Conservation (phyloP, 2,113 vertebrate species). For the Cyanoramphus novaezelandiae region DNA sequence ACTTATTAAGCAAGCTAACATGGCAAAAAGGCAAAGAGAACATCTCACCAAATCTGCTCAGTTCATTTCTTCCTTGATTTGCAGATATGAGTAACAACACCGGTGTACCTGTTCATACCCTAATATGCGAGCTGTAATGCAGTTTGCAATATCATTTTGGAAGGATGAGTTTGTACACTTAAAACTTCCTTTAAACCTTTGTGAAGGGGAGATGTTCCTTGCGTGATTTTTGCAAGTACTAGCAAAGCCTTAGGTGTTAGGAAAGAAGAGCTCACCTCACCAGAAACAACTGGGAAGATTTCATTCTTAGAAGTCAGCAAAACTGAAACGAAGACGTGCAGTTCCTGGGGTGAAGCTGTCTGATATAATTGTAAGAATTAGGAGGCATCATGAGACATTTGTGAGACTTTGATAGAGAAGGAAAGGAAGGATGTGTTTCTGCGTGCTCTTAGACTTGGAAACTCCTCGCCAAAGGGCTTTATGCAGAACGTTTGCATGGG, state of each 20-base stretch:
- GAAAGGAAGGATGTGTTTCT: neutral
- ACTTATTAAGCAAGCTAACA: conserved; percentile 14
- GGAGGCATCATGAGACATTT: neutral
- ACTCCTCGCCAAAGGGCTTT: neutral
- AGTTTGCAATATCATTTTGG: neutral
- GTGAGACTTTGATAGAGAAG: neutral
- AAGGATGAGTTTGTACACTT: neutral
- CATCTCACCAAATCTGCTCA: neutral
- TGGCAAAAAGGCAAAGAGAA: neutral
- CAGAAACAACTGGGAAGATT: neutral
- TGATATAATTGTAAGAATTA: neutral
- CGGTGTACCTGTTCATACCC: neutral
- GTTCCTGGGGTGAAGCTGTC: neutral
- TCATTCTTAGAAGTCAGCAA: neutral
- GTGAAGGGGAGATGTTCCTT: neutral
- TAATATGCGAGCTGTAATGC: neutral
- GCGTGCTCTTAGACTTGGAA: neutral
- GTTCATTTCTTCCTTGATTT: neutral
- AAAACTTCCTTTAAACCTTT: neutral
- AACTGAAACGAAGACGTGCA: neutral
- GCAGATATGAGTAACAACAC: neutral
- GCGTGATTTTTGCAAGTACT: neutral
- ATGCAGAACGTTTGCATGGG: neutral
- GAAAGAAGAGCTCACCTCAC: neutral
- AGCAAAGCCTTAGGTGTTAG: neutral